phyloP scores from a whole-genome alignment of 2,797 vertebrate species.

The Eospalax fontanierii region DNA sequence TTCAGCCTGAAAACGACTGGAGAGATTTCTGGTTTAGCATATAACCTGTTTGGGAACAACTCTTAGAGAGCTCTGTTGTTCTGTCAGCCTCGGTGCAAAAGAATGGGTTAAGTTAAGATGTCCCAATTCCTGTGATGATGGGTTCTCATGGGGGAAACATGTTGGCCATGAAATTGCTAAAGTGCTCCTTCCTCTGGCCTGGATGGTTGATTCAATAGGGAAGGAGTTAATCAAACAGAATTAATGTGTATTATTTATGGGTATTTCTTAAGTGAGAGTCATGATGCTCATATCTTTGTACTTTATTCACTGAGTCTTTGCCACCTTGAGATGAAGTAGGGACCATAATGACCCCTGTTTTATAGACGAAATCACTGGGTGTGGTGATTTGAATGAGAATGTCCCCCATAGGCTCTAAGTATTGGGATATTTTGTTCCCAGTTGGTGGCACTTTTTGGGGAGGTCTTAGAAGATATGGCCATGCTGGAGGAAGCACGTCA shows the following conservation, averaged over 20 bases:
- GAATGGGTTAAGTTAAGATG: background rate
- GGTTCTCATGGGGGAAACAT: background rate
- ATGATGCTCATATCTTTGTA: background rate
- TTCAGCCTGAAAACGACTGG: background rate
- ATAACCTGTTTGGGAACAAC: background rate
- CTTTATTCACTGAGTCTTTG: constrained; percentile 28
- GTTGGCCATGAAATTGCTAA: background rate
- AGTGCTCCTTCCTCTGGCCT: background rate
- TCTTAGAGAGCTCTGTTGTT: background rate
- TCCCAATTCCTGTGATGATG: background rate
- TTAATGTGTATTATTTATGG: background rate
- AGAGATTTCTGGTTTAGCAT: background rate
- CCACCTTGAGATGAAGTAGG: background rate
- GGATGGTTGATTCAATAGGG: background rate
- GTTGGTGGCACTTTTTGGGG: too few species aligned
- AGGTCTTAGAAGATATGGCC: too few species aligned
- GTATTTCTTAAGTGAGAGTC: background rate
- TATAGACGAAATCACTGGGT: background rate
- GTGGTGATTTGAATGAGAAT: too few species aligned
- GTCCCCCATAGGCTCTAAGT: too few species aligned
- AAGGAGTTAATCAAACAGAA: background rate
- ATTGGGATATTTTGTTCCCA: too few species aligned
- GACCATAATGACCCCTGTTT: background rate
- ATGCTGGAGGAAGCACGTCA: too few species aligned
- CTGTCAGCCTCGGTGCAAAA: background rate